Conservation (phyloP, 2,888 invertebrate species). For the Cataglyphis rosenhaueri region DNA sequence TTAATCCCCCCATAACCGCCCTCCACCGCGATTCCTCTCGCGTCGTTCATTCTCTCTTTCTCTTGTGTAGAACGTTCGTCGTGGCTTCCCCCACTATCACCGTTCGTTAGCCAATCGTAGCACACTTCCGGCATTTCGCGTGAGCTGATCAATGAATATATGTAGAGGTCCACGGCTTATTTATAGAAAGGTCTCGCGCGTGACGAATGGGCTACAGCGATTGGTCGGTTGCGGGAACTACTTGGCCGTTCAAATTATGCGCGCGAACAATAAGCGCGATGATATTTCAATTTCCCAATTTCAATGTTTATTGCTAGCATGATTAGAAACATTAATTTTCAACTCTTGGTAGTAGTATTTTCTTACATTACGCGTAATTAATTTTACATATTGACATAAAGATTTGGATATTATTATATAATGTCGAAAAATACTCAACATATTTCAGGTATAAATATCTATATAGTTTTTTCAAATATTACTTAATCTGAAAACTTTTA, state of each 20-base stretch:
- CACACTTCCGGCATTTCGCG: conserved; percentile 78
- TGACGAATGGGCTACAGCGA: conserved; percentile 60
- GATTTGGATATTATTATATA: neutral
- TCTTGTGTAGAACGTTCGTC: conserved; percentile 70
- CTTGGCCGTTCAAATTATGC: neutral
- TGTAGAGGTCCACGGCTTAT: conserved; percentile 76
- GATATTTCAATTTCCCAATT: neutral
- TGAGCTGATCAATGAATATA: conserved; percentile 82
- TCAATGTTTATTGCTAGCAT: neutral
- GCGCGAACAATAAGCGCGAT: conserved; percentile 38
- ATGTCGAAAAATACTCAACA: neutral
- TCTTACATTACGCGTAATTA: neutral
- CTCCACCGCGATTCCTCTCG: conserved; percentile 56
- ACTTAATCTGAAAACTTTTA: neutral
- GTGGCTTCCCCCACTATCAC: conserved; percentile 56
- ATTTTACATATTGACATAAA: neutral
- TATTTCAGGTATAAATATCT: neutral
- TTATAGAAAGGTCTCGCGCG: conserved; percentile 74
- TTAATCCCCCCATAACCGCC: conserved; percentile 65
- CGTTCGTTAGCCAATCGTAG: conserved; percentile 70
- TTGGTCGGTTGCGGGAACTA: conserved; percentile 60
- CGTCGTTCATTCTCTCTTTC: conserved; percentile 50
- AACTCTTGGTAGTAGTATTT: neutral
- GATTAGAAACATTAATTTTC: neutral
- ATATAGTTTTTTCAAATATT: neutral